A percentile compares a stretch with the other conserved stretches of the same genome.
Conservation (phyloP, 1,140 invertebrate species). For the Philotrypesis tridentata region DNA sequence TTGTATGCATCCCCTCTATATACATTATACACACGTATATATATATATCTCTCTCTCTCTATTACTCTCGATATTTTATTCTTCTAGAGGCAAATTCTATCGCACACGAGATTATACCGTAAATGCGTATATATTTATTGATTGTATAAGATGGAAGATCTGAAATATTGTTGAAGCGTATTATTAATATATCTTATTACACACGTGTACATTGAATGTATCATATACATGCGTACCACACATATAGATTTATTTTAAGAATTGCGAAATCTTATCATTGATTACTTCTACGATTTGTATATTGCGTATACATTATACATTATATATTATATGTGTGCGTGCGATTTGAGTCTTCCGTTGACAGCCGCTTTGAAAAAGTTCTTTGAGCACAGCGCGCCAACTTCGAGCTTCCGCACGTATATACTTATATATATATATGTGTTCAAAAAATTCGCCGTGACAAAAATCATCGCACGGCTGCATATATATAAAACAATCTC, state of each 20-base stretch:
- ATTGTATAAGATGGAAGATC: too few relatives aligned
- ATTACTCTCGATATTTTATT: too few relatives aligned
- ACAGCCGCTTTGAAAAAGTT: conserved; percentile 33
- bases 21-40: background rate
- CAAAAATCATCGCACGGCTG: background rate
- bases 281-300: conserved; percentile 6
- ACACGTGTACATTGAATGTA: background rate
- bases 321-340: conserved; percentile 30
- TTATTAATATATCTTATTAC: too few relatives aligned
- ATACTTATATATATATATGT: too few relatives aligned
- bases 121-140: background rate
- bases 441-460: too few relatives aligned
- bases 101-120: background rate
- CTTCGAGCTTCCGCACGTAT: background rate
- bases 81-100: background rate
- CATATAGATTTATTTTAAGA: conserved; percentile 24
- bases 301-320: conserved; percentile 14
- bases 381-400: background rate
- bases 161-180: too few relatives aligned
- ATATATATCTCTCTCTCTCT: too few relatives aligned
- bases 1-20: background rate
- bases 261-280: background rate
- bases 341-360: conserved; percentile 49
- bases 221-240: conserved; percentile 12
- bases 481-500: background rate